Percentiles rank a stretch among this genome's conserved stretches.
Conservation (phyloP, 2,888 invertebrate species). For the Liposcelis brunnea region DNA sequence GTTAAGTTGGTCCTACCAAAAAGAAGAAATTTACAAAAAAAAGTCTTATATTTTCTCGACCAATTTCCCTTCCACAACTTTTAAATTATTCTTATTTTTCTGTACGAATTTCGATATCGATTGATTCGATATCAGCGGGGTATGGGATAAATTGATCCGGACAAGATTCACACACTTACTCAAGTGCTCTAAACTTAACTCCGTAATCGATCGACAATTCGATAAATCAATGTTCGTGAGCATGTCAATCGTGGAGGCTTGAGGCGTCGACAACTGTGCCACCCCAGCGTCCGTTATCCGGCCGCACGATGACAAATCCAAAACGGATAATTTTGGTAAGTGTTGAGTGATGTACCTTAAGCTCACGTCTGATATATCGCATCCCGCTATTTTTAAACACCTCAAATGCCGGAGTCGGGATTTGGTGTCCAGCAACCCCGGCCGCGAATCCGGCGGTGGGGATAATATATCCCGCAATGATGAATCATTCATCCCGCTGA, state of each 20-base stretch:
- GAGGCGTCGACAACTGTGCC: conserved; percentile 63
- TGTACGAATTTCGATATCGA: conserved; percentile 63
- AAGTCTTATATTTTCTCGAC: too few relatives aligned
- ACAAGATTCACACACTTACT: conserved; percentile 31
- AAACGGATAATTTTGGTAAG: conserved; percentile 49
- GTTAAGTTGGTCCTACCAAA: too few relatives aligned
- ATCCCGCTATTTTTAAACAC: conserved; percentile 63
- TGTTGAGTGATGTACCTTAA: conserved; percentile 60
- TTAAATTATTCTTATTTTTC: too few relatives aligned
- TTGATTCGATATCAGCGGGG: conserved; percentile 62
- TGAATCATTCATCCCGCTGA: conserved; percentile 67
- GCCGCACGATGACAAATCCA: conserved; percentile 75
- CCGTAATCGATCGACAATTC: conserved; percentile 65
- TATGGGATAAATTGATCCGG: conserved; percentile 60
- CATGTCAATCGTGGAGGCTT: conserved; percentile 40
- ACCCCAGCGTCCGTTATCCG: conserved; percentile 81
- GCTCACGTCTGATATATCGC: conserved; percentile 79
- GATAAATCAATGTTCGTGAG: conserved; percentile 61
- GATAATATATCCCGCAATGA: conserved; percentile 71
- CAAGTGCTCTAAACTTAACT: conserved; percentile 64
- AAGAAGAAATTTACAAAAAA: too few relatives aligned
- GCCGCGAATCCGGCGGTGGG: conserved; percentile 70
- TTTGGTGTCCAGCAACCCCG: conserved; percentile 53
- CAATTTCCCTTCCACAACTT: too few relatives aligned
- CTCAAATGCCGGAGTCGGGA: conserved; percentile 60